phyloP scores from a whole-genome alignment of 2,797 vertebrate species.

The Sebastes hubbsi region DNA sequence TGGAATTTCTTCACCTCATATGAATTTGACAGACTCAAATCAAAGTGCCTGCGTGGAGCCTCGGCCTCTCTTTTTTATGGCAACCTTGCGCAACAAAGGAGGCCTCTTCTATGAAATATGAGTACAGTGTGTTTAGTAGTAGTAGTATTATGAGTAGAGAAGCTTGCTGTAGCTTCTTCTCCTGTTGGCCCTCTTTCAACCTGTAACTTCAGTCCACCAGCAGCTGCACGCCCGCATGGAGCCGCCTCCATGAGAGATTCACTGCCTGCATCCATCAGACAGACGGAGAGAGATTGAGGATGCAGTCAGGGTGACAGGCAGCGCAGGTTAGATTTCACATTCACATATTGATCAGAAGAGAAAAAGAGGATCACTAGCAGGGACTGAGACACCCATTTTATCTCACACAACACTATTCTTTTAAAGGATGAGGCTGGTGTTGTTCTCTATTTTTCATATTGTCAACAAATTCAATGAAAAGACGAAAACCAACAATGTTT shows the following conservation, averaged over 20 bases:
- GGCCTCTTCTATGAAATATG: conserved; percentile 38
- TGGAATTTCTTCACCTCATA: conserved; percentile 21
- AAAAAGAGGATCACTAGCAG: conserved; percentile 12
- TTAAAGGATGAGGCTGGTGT: background rate
- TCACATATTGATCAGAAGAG: conserved; percentile 40
- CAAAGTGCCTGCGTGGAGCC: background rate
- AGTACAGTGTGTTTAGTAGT: too few relatives aligned
- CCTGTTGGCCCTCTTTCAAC: conserved; percentile 70
- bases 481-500: background rate
- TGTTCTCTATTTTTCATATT: background rate
- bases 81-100: background rate
- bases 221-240: conserved; percentile 84
- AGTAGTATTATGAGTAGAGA: background rate
- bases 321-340: conserved; percentile 48
- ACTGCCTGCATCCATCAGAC: conserved; percentile 57
- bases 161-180: conserved; percentile 12
- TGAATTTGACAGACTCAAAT: conserved; percentile 31
- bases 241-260: conserved; percentile 46
- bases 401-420: background rate
- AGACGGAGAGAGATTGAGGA: conserved; percentile 35
- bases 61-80: conserved; percentile 5
- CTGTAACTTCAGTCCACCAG: conserved; percentile 78
- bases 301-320: conserved; percentile 34
- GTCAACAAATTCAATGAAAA: background rate
- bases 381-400: background rate